phyloP scores from a whole-genome alignment of 2,888 invertebrate species.

The Ypsolopha scabrella region DNA sequence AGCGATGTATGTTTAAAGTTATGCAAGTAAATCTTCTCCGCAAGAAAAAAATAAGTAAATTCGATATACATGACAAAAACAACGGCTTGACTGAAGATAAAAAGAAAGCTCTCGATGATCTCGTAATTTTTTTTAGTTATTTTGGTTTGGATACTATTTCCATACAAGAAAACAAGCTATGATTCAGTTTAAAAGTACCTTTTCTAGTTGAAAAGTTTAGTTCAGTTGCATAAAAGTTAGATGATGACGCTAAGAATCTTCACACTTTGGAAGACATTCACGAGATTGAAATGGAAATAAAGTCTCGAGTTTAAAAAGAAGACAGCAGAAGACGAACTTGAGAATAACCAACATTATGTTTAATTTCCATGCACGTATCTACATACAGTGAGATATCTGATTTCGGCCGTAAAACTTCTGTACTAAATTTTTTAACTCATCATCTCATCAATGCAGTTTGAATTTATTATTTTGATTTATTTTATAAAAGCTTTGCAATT shows the following conservation, averaged over 20 bases:
- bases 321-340: conserved; percentile 43
- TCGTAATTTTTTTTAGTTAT: conserved; percentile 50
- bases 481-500: too few species aligned
- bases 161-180: conserved; percentile 38
- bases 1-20: too few species aligned
- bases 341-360: conserved; percentile 30
- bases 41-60: too few species aligned
- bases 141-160: conserved; percentile 26
- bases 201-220: conserved; percentile 31
- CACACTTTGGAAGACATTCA: conserved; percentile 37
- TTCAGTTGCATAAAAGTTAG: conserved; percentile 32
- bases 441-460: too few species aligned
- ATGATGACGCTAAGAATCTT: conserved; percentile 37
- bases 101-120: conserved; percentile 52
- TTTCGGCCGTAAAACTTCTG: conserved; percentile 39
- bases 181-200: conserved; percentile 29
- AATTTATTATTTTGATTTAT: too few species aligned
- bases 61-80: too few species aligned
- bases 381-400: conserved; percentile 30
- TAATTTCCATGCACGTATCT: conserved; percentile 39
- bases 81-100: conserved; percentile 33
- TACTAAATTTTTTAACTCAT: too few species aligned
- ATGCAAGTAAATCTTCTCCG: too few species aligned
- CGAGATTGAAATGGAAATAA: conserved; percentile 34
- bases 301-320: conserved; percentile 32